Base-by-base conservation (phyloP, 2,888 invertebrate genomes). In the Agrotis clavis region DNA sequence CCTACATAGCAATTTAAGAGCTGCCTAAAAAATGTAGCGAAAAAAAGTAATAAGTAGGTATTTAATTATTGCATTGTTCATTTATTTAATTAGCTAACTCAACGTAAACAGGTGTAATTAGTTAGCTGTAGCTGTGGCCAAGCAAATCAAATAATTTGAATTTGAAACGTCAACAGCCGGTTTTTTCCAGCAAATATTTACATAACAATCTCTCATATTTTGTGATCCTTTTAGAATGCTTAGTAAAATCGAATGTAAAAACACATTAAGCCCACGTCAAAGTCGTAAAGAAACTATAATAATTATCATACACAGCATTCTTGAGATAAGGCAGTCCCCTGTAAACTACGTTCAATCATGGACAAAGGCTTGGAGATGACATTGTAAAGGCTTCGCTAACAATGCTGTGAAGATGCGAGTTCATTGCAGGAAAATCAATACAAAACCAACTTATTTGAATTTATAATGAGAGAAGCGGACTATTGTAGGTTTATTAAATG, bases 231-330 rank as follows among this genome's bases (percentile, higher is more conserved):
- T 75, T 62, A 60, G 74, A 80, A 83, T 78, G 78, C 61, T 83
- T 69, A 78, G 78, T 83, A 77, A 75, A 88, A 83, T 69, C 45
- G 71, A 82, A 85, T 71, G 71, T 78, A 25, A 74, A 78, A 88
- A 88, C 81, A 81, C 86, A 88, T 88, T 88, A 86, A 81, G 78
- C 70, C 65, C 47, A 11, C 11, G 74, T 65, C 67, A 41, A 70
- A 83, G 83, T 87, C 85, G 84, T 87, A 87, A 89, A 90, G 84
- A 87, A 87, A 84, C 87, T 88, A 86, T 86, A 87, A 90, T 88
- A 89, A 91, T 91, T 90, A 92, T 90, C 89, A 90, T 88, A 86
- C 86, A 87, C 88, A 86, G 89, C 94, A 93, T 94, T 94, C 93
- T 89, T 90, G 76, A 94, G 94, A 94, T 94, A 94, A 94, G 91